Evolutionary conservation across 2,888 invertebrate genomes (phyloP).

Genomic region (Macrosiphum euphorbiae): DNA sequence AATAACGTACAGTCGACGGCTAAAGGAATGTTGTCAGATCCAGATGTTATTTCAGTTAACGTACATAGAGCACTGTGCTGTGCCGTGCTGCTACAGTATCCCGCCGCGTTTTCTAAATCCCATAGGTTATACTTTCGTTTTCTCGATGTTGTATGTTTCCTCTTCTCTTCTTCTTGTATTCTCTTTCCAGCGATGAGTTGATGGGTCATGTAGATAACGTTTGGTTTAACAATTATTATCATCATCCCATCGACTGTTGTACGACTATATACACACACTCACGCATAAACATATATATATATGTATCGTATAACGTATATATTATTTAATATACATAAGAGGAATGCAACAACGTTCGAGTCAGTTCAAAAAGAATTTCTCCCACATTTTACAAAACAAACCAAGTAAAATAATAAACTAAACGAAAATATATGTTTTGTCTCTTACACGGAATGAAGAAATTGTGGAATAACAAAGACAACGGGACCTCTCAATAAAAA

Average conservation of each 20-base stretch:
- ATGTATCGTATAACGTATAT: neutral
- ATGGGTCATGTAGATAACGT: conserved; percentile 59
- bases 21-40: conserved; percentile 57
- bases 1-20: neutral
- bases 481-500: conserved; percentile 62
- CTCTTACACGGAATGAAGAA: conserved; percentile 20
- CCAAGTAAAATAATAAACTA: conserved; percentile 31
- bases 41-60: conserved; percentile 57
- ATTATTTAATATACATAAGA: neutral
- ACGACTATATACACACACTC: neutral
- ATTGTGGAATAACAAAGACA: conserved; percentile 53
- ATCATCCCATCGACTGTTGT: conserved; percentile 12
- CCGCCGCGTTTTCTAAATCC: conserved; percentile 54
- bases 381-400: conserved; percentile 37
- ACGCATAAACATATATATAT: neutral
- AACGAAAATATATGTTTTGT: conserved; percentile 45
- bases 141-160: neutral
- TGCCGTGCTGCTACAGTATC: conserved; percentile 1
- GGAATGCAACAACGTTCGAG: conserved; percentile 13
- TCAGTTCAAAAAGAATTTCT: conserved; percentile 39
- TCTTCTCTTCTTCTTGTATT: neutral
- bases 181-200: conserved; percentile 40
- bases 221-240: conserved; percentile 58
- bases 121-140: conserved; percentile 49
- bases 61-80: neutral